Evolutionary conservation across 2,888 invertebrate genomes (phyloP).

Genomic region (Stictocephala bisonia): DNA sequence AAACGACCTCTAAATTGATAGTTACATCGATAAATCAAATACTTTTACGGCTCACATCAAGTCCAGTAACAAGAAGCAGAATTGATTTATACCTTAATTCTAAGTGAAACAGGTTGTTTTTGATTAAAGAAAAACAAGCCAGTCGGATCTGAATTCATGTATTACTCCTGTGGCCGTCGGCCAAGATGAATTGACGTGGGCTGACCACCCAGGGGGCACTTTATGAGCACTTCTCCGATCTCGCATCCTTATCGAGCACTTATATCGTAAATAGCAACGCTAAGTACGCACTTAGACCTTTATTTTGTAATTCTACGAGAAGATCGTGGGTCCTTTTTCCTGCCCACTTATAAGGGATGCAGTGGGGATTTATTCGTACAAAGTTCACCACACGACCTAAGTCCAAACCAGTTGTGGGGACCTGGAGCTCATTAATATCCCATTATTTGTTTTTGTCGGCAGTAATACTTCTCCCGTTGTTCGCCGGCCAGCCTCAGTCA

Average conservation of each 20-base stretch:
- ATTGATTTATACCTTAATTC: slow-evolving; percentile 11
- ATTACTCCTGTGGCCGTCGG: not conserved
- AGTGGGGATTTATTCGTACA: slow-evolving; percentile 21
- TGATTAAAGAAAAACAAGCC: slow-evolving; percentile 15
- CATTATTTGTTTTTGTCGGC: slow-evolving; percentile 40
- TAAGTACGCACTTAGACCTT: slow-evolving; percentile 25
- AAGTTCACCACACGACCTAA: not conserved
- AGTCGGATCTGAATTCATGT: slow-evolving; percentile 3
- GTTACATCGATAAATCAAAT: too few species aligned
- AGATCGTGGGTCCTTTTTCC: not conserved
- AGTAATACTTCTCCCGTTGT: slow-evolving; percentile 16
- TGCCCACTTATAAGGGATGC: not conserved
- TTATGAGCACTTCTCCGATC: slow-evolving; percentile 13
- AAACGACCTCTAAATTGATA: too few species aligned
- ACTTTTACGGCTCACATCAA: too few species aligned
- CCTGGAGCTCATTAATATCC: slow-evolving; percentile 26
- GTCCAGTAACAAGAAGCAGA: slow-evolving; percentile 8
- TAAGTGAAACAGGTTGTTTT: slow-evolving; percentile 39
- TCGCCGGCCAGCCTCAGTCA: slow-evolving; percentile 1
- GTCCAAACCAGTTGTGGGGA: slow-evolving; percentile 5
- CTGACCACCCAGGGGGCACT: slow-evolving; percentile 15
- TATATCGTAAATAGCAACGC: slow-evolving; percentile 9
- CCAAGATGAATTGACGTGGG: slow-evolving; percentile 9
- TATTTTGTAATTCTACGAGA: slow-evolving; percentile 31
- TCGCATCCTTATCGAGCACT: slow-evolving; percentile 8